Base-by-base conservation (phyloP, 1,140 invertebrate species). In the Orius laevigatus region DNA sequence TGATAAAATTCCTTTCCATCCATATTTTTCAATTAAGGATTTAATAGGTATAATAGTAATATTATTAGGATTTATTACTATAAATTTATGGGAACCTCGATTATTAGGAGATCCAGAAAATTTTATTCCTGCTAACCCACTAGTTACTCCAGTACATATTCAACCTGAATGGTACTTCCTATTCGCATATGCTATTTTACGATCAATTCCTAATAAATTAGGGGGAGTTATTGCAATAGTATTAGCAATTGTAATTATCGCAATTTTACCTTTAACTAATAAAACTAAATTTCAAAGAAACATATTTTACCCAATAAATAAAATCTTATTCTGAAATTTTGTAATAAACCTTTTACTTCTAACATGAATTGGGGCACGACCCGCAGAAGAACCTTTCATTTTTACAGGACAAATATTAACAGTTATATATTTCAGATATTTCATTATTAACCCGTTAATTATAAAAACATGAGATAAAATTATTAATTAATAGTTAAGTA, bases 121-220 rank as follows among this genome's bases (percentile, higher is more conserved):
- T 66, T 81, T 78, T 67, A 72, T 66, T 12, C 66, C 69, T n/a
- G 75, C 75, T 36, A 78, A 80, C 53, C 69, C 73, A n/a, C 58
- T 80, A 69, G 67, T 75, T 15, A 81, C 78, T 0, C 78, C 77
- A 2, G 56, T 68, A 34, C 77, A 79, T 64, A 81, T 81, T 70
- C 71, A 81, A 70, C 78, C 77, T 50, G 77, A 81, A 71, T 81
- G 74, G 73, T 81, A 81, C 63, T 81, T 81, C 63, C 63, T 80
- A 69, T 81, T 80, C 70, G 76, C 76, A 18, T 81, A 82, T 62
- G 73, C 77, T 15, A 82, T 82, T 68, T 55, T 81, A 58, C 77
- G 76, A 44, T 74, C 75, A 51, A 78, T 82, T 56, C 76, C 76
- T 47, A 79, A 78, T 70, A 81, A 83, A 72, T 61, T 81, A 69